Base-by-base conservation (phyloP, 2,888 invertebrate species). In the Mermis nigrescens region DNA sequence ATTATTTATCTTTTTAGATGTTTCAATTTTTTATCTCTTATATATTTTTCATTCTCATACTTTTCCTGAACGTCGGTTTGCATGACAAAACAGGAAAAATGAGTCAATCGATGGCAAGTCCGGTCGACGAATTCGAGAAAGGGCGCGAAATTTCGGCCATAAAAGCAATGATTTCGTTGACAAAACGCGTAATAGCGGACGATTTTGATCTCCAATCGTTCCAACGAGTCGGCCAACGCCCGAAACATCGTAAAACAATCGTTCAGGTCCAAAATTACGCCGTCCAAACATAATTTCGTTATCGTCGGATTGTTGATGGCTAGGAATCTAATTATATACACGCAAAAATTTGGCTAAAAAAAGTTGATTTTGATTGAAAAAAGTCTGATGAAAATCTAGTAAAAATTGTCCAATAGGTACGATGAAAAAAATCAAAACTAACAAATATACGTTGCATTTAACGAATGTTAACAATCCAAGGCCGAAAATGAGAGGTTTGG, bases 131-230 rank as follows among this genome's bases (percentile, higher is more conserved):
- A 19, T 26, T 54, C 28, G 12, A 54, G 54, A 24, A 54, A 28
- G 12, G 54, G 54, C 24, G 28, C 29, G 24, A 54, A 54, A 29
- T 54, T 22, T 12, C 27, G 4, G 7, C 54, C 54, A 28, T 28
- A 54, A 29, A 54, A 54, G 24, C 54, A 54, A 24, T 54, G 54
- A 26, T 54, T 15, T 22, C 22, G 7, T 29, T 54, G 19, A 24
- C 54, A 54, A 29, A 27, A 54, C 4, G 27, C 19, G 31, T 54
- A 54, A 28, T 27, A 29, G 29, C 54, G 54, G 22, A 54, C 24
- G 7, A 54, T 54, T 24, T 54, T 54, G 29, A 54, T 4, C 60
- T 67, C 3, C 55, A 70, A 24, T 69, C 70, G 1, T 62, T 69
- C 51, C 70, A 56, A 31, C 12, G 29, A 19, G 31, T 56, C 38